Base-by-base conservation (phyloP, 1,140 invertebrate genomes). In the Drosophila tristis region DNA sequence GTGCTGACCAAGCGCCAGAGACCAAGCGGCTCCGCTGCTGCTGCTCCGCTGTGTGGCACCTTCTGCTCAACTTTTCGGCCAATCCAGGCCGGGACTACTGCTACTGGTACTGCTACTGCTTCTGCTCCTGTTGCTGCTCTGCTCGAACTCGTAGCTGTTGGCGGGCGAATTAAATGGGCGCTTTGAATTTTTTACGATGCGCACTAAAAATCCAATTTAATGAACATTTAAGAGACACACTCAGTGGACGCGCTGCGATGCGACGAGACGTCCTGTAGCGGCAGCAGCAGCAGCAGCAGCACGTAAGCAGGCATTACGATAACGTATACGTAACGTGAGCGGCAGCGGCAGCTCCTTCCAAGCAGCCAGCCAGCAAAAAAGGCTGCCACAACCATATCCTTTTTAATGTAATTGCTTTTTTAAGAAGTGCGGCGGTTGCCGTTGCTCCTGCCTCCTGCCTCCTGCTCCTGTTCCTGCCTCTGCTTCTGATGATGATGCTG, bases 141-240 rank as follows among this genome's bases (percentile, higher is more conserved):
- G 11, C 11, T 11, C 35, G 4, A 11, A 5, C 16, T 42, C 70
- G 50, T 70, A 35, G 67, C 65, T 50, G 77, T 80, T 85, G 80
- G 59, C 78, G 68, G 74, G 67, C 78, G 85, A 84, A 90, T 89
- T 85, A 89, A 90, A 90, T 89, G 84, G 79, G 71, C 78, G 85
- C 85, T 90, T 89, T 90, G 84, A 85, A 81, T 91, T 91, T 91
- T 91, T 91, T 91, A 91, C 90, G 89, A 91, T 77, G 80, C 59
- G 65, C 89, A 91, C 89, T 91, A 89, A 91, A 91, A 91, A 91
- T 89, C 90, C 89, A 79, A 91, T 91, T 91, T 91, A 91, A 91
- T 91, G 89, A 89, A 91, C 89, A 91, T 91, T 91, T 91, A 91
- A 91, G 81, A 91, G 86, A 90, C 74, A 90, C 86, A 90, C 81